Base-by-base conservation (phyloP, 1,140 invertebrate genomes). In the Pogonus chalceus region DNA sequence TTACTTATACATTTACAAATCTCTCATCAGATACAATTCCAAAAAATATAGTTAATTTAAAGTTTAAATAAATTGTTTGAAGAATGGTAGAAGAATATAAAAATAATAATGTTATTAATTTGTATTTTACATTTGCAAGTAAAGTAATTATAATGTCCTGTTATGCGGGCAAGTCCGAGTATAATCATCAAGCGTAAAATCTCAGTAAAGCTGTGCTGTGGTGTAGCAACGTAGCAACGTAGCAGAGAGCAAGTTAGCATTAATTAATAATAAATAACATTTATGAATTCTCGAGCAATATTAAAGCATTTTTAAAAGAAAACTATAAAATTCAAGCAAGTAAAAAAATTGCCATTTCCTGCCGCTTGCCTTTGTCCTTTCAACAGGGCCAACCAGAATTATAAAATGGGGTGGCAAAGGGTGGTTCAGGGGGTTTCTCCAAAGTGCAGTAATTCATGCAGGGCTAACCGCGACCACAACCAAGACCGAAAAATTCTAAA, bases 301-400 rank as follows among this genome's bases (percentile, higher is more conserved):
- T 31, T 31, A 31, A 31, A 43, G 37, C 37, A 43, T 43, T 43
- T 43, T 43, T 10, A 43, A 43, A 43, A 16, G 18, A 43, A 12
- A 4, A 4, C 37, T 43, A 12, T 12, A 43, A 43, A 43, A 43
- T 9, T 43, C 37, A 18, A 16, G 18, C 37, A 43, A 9, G 37
- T 43, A 43, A 43, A 43, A 43, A 43, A 43, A 43, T 43, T 43
- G 37, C 37, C 37, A 43, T 43, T 43, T 43, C 37, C 37, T 31
- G 37, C 18, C 9, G 37, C 37, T 7, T 12, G 9, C 18, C 7
- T 43, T 43, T 43, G 7, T 43, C 37, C 37, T 12, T 16, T 9
- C 26, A 14, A 31, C 26, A 7, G 7, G 14, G 26, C 7, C 7
- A 14, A 31, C 26, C 4, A 31, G 26, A 4, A 31, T 31, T 31